Conservation (phyloP, 2,888 invertebrate genomes). For the Plebejus anna region DNA sequence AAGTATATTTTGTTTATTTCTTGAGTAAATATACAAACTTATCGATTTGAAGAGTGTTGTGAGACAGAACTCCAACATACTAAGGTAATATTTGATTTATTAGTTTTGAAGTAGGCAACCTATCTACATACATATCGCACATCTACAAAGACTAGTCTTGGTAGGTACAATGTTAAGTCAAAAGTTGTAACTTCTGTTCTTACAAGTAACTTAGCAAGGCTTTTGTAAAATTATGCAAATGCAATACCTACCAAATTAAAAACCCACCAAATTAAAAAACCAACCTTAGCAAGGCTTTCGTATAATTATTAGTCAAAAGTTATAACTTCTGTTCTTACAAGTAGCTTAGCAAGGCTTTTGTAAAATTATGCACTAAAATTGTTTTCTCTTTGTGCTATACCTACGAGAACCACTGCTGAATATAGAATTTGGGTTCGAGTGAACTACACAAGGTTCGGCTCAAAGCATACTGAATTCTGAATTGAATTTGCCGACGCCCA, state of each 20-base stretch:
- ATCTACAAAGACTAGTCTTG: too few species aligned
- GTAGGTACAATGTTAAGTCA: not conserved
- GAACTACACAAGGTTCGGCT: not conserved
- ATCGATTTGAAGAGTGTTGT: not conserved
- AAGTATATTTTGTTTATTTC: not conserved
- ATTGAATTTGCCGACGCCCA: constrained; percentile 4
- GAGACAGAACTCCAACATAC: too few species aligned
- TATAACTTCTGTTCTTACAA: not conserved
- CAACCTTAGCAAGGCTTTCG: not conserved
- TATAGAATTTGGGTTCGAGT: not conserved
- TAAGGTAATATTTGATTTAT: too few species aligned
- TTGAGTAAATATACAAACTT: not conserved
- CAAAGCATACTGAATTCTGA: constrained; percentile 15
- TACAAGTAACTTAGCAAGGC: too few species aligned
- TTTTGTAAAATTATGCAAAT: not conserved
- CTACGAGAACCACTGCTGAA: not conserved
- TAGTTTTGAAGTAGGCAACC: too few species aligned
- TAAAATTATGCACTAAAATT: not conserved
- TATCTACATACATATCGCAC: too few species aligned
- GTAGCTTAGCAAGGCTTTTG: not conserved
- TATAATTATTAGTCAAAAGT: too few species aligned
- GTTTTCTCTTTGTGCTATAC: not conserved
- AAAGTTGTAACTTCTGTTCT: not conserved
- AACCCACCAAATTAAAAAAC: too few species aligned
- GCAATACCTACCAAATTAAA: too few species aligned